Evolutionary conservation across 2,888 invertebrate genomes (phyloP).

Genomic region (Thyatira batis): DNA sequence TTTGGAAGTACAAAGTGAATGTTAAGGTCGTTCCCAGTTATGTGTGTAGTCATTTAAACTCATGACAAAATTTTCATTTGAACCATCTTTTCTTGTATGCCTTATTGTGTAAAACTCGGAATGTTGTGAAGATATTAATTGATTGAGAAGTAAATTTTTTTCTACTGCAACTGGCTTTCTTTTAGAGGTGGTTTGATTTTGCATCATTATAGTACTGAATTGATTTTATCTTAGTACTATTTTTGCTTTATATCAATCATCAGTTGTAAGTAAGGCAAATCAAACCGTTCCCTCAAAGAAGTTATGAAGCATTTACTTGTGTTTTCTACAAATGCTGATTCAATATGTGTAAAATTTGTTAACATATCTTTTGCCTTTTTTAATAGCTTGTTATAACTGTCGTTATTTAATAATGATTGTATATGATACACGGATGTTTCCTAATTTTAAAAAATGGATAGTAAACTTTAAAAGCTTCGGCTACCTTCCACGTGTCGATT

Average conservation of each 20-base stretch:
- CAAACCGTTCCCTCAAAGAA: not conserved
- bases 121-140: constrained; percentile 39
- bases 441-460: not conserved
- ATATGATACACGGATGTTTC: not conserved
- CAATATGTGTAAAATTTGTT: constrained; percentile 22
- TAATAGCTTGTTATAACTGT: constrained; percentile 36
- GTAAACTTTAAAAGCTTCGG: not conserved
- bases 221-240: no score
- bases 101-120: constrained; percentile 21
- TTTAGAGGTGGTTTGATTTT: not conserved
- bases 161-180: constrained; percentile 14
- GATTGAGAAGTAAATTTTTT: constrained; percentile 33
- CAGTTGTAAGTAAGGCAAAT: no score
- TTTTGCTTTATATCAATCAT: no score
- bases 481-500: not conserved
- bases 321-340: not conserved
- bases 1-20: constrained; percentile 51
- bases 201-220: not conserved
- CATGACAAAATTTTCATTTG: not conserved
- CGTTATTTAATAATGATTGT: constrained; percentile 1
- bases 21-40: constrained; percentile 30
- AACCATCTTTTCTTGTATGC: not conserved
- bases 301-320: not conserved
- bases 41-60: not conserved
- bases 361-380: constrained; percentile 49